Evolutionary conservation across 2,113 vertebrate genomes (phyloP), one percentile per base, ranked within the genome.

Genomic region (Mixornis gularis): DNA sequence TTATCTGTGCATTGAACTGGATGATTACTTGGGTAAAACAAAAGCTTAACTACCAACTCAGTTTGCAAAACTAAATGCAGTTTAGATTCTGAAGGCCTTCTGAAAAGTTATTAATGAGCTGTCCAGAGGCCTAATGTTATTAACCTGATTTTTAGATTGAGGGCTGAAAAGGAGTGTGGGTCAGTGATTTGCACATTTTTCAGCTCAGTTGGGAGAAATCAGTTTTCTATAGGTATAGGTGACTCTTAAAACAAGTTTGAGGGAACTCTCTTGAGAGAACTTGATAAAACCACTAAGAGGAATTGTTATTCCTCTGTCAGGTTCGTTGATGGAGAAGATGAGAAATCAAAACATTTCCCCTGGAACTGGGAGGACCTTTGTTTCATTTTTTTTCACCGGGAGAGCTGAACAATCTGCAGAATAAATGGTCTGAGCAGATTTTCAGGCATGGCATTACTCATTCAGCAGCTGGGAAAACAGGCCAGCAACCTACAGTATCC

Each of bases 401-500:
- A 66, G 80, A 70, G n/a, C 44, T 63, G 87, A 93, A 80, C 51
- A 80, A 63, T 48, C 43, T 52, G 43, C 13, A 40, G 64, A 80
- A 79, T 46, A 80, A 90, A 91, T 52, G 52, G 38, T 27, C 89
- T 87, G 87, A 89, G 71, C 48, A 83, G 79, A 80, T 88, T 93
- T 91, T 86, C 59, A 90, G 72, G 29, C 85, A 70, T 27, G 56
- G 10, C 38, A 91, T 87, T 92, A 92, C 81, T 95, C 90, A 94
- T 95, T 90, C 85, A 73, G 79, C 82, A 91, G 79, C 86, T 94
- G 93, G 68, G 79, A 93, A 96, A 91, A 93, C 41, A 90, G 82
- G 64, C 88, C 69, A 70, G 82, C 88, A 93, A 86, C 93, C 69
- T 95, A 85, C 86, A 84, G 77, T 43, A 82, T 71, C 63, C 89